Conservation (phyloP, 2,888 invertebrate species). For the Onthophagus sagittarius region DNA sequence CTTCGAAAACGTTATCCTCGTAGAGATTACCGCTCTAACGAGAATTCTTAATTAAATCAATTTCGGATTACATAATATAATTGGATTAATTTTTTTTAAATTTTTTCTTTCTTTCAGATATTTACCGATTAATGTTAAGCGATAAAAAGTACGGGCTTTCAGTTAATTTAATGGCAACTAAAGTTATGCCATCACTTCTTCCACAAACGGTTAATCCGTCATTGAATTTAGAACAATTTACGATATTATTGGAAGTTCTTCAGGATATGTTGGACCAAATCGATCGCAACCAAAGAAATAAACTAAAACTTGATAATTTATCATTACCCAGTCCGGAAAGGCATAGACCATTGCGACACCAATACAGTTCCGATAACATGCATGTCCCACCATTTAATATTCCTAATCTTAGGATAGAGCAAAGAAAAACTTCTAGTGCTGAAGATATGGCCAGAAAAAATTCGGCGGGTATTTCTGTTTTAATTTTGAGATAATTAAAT, state of each 20-base stretch:
- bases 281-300: slow-evolving; percentile 83
- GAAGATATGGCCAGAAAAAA: slow-evolving; percentile 89
- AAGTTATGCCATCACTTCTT: slow-evolving; percentile 87
- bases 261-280: slow-evolving; percentile 91
- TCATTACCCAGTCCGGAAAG: slow-evolving; percentile 73
- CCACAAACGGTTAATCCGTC: slow-evolving; percentile 90
- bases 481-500: slow-evolving; percentile 44
- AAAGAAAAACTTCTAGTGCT: slow-evolving; percentile 84
- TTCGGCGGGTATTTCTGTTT: slow-evolving; percentile 59
- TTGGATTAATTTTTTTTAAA: neutral
- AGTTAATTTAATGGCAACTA: slow-evolving; percentile 87
- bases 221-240: slow-evolving; percentile 78
- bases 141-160: slow-evolving; percentile 89
- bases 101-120: slow-evolving; percentile 60
- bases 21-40: neutral
- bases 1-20: neutral
- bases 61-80: neutral
- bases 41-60: neutral
- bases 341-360: slow-evolving; percentile 71
- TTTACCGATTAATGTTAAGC: slow-evolving; percentile 84
- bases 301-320: slow-evolving; percentile 79
- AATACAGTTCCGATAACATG: slow-evolving; percentile 83
- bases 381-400: slow-evolving; percentile 81
- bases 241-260: slow-evolving; percentile 73
- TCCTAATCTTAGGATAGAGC: slow-evolving; percentile 81